Conservation (phyloP, 2,888 invertebrate genomes). For the Charanyca ferruginea region DNA sequence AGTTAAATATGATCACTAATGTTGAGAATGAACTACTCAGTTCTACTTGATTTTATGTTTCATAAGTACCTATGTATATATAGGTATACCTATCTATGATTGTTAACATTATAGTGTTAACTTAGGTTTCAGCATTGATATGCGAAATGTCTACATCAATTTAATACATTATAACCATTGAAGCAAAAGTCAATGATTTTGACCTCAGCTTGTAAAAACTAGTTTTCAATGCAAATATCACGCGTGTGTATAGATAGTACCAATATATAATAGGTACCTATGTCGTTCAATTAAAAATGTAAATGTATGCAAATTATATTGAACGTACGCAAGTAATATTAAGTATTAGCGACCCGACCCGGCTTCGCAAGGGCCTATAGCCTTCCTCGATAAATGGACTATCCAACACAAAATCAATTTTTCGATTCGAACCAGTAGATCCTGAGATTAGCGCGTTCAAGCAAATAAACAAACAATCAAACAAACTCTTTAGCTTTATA, state of each 20-base stretch:
- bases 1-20: too few relatives aligned
- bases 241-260: background rate
- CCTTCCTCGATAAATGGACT: too few relatives aligned
- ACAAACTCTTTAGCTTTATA: too few relatives aligned
- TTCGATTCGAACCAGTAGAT: too few relatives aligned
- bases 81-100: too few relatives aligned
- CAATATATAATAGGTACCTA: background rate
- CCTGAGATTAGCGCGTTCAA: too few relatives aligned
- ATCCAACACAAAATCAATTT: too few relatives aligned
- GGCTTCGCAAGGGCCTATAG: too few relatives aligned
- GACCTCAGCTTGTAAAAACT: constrained; percentile 15
- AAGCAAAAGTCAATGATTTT: constrained; percentile 26
- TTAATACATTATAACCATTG: background rate
- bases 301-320: constrained; percentile 34
- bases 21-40: background rate
- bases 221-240: constrained; percentile 25
- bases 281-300: constrained; percentile 2
- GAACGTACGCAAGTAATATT: constrained; percentile 4
- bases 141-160: background rate
- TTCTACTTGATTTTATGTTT: background rate
- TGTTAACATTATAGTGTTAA: background rate
- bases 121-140: constrained; percentile 2
- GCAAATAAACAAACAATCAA: too few relatives aligned
- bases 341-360: too few relatives aligned
- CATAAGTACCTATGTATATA: too few relatives aligned